Base-by-base conservation (phyloP, 1,140 invertebrate genomes). In the Gonioctena quinquepunctata region DNA sequence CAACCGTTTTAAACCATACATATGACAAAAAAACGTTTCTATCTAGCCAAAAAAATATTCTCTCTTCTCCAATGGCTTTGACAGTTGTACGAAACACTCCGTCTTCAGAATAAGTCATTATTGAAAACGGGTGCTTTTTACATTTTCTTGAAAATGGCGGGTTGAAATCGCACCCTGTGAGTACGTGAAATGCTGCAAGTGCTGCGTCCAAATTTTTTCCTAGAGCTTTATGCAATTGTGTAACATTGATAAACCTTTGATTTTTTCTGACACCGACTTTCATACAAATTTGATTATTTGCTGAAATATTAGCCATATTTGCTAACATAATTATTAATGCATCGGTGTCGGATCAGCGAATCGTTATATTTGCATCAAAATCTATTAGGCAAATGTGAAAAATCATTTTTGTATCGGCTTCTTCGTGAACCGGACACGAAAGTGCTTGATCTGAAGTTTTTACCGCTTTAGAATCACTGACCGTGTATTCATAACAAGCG, bases 381-480 rank as follows among this genome's bases (percentile, higher is more conserved):
- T 73, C 57, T 4, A 69, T 67, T 68, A 69, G 65, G 48, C 71
- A 75, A 68, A 68, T 57, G 66, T 72, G 71, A 72, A 69, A 77
- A 68, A 71, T 63, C 13, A 76, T 76, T 57, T 71, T 75, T 16
- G 71, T 72, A 69, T 75, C 77, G 6, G 73, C 75, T 73, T 80
- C 77, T 76, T 80, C 76, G 67, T 77, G 78, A 23, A 69, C 73
- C 70, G 49, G 19, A 68, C 74, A 79, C 11, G 50, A 66, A 18
- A 59, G 48, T 52, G 62, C 28, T 54, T 60, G 52, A 23, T 60
- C 50, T 22, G 26, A 8, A 61, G 69, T 66, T 60, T 66, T 64
- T 19, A 62, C 23, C 6, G 57, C 52, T 64, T 64, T 64, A 26
- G 64, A 65, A 66, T 57, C 62, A 27, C 13, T 2, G 21, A 70